Base-by-base conservation (phyloP, 2,797 vertebrate genomes). In the Eulemur albifrons region DNA sequence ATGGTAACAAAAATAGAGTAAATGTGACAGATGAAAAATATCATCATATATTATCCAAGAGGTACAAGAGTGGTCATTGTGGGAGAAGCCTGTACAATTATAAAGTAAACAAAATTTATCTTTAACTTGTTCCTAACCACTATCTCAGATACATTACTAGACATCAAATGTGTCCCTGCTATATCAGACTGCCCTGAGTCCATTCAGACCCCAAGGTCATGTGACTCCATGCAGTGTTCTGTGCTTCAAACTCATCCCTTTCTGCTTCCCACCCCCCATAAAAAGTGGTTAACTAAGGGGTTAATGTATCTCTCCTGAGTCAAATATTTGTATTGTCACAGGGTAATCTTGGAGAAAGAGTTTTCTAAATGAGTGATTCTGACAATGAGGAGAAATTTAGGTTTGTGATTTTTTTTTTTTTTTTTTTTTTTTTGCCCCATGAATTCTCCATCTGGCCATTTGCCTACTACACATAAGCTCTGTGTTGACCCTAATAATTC, bases 311-410 rank as follows among this genome's bases (percentile, higher is more conserved):
- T 93, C 20, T 79, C 13, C 38, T 52, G 1, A n/a, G 18, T 94
- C 57, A 89, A 69, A 69, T 79, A 50, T 77, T 93, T 93, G 30
- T 13, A 38, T 93, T 95, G 94, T 89, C 69, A 89, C 11, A 85
- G n/a, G 40, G 54, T 8, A 77, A 83, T 95, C 79, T 94, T 93
- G 59, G 40, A 94, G n/a, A 92, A 85, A 59, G 5, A 35, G 32
- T 54, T 93, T 20, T 40, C 32, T 88, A 72, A 93, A 76, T 14
- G 32, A 8, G 12, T 80, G n/a, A 91, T 69, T 87, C 32, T 90
- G 91, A 76, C 11, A 35, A 83, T 32, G 65, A 89, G 8, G 35
- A 75, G 5, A 95, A 83, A 95, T 92, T 89, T 69, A 73, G 25
- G 17, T 75, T 94, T 75, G 21, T 20, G 61, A 76, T 4, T 1